Evolutionary conservation across 2,113 vertebrate species (phyloP), one percentile per base, ranked within the genome.

Genomic region (Hymenochirus boettgeri): DNA sequence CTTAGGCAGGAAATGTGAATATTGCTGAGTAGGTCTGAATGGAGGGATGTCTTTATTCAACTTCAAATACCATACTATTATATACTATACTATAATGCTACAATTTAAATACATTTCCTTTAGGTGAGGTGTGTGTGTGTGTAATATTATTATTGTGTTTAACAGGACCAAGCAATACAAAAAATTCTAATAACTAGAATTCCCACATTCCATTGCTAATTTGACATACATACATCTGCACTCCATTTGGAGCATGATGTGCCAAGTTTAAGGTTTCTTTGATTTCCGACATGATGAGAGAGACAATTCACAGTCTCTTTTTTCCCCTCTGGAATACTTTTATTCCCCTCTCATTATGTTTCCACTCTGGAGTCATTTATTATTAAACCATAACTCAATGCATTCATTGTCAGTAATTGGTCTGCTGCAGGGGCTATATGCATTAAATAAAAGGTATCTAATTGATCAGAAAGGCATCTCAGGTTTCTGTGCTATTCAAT

Each of bases 201-300:
- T 47, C 33, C 50, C 53, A 11, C 59, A 18, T 51, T 62, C 46
- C 37, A 8, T 45, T 42, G 48, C 24, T 67, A 27, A 47, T 59
- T 35, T 15, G 56, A 19, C 21, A 53, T 53, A 19, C 21, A 53
- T 53, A 60, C 65, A 69, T 59, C 65, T 69, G 65, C 8, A 45
- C 23, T 31, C 53, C 26, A 58, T 69, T 69, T 53, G 47, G 27
- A 23, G 26, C 29, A 53, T 4, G 22, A 53, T 15, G 37, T 31
- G 47, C 55, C 63, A 58, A 57, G 46, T 66, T 15, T 57, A 22
- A 57, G 6, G 27, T 29, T 50, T 4, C 57, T 59, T 59, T 24
- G 24, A 42, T 42, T 42, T 42, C 39, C 17, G 15, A n/a, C 17
- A 42, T n/a, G 39, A 42, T 42, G 39, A 42, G 13, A 42, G 39